Conservation (phyloP, 2,113 vertebrate genomes). For the Apaloderma vittatum region DNA sequence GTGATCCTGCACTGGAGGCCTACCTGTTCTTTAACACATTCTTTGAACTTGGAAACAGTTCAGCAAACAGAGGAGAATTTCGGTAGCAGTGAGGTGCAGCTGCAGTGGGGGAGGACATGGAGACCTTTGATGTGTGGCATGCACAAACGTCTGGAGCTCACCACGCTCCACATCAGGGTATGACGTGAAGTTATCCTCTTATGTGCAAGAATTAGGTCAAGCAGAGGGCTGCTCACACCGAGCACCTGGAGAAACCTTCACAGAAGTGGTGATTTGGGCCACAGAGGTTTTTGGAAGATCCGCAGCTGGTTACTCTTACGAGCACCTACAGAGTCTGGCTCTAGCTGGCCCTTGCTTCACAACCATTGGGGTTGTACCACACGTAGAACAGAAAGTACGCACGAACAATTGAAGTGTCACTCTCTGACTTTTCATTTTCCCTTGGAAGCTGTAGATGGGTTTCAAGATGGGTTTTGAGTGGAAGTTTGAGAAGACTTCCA, state of each 20-base stretch:
- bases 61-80: neutral
- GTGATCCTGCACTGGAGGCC: neutral
- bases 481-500: neutral
- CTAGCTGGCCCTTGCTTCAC: neutral
- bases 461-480: neutral
- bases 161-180: fast-evolving
- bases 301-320: neutral
- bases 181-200: neutral
- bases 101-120: fast-evolving
- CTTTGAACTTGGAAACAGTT: neutral
- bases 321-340: fast-evolving
- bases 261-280: neutral
- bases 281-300: neutral
- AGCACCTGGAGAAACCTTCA: neutral
- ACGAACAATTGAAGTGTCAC: neutral
- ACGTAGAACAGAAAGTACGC: fast-evolving
- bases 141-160: fast-evolving
- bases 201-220: neutral
- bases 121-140: fast-evolving
- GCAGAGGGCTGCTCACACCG: neutral
- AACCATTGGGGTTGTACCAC: neutral
- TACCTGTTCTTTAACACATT: neutral
- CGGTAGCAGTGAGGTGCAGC: fast-evolving
- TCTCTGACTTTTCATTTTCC: neutral
- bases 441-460: neutral